These are phyloP conservation scores for Carassius auratus DNA, from an alignment of 2,113 vertebrate genomes.

Conservation along the genomic window DNA sequence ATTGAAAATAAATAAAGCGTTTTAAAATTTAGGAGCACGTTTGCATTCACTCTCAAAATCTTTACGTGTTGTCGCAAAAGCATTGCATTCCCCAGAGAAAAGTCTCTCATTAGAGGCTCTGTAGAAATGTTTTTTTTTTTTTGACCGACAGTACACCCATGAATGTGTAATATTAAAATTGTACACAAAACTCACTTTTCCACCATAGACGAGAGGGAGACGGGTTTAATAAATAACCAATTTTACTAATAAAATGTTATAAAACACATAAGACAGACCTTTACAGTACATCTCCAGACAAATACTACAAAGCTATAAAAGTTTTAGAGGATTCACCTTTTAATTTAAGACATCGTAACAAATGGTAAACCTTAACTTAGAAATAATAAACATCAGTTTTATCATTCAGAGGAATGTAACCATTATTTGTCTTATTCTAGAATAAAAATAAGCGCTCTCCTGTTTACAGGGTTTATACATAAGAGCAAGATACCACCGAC, in stretches of 20 bases:
- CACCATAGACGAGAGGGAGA: background rate
- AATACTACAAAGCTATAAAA: slow-evolving; percentile 31
- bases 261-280: slow-evolving; percentile 43
- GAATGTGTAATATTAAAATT: background rate
- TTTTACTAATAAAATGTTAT: slow-evolving; percentile 68
- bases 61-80: no score
- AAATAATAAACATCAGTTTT: slow-evolving; percentile 15
- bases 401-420: slow-evolving; percentile 6
- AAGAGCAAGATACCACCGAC: background rate
- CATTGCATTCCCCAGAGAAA: no score
- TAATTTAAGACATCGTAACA: slow-evolving; percentile 65
- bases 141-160: no score
- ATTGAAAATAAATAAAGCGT: no score
- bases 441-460: background rate
- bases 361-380: slow-evolving; percentile 46
- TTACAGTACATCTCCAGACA: slow-evolving; percentile 62
- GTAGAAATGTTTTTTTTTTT: background rate
- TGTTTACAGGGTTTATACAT: background rate
- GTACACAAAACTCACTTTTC: background rate
- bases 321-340: slow-evolving; percentile 62
- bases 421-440: background rate
- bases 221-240: slow-evolving; percentile 73
- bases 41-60: no score
- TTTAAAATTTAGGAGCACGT: no score
- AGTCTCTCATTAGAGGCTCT: background rate